Percentiles rank a stretch among this genome's conserved stretches.
Conservation (phyloP, 1,140 invertebrate species). For the Acyrthosiphon pisum region DNA sequence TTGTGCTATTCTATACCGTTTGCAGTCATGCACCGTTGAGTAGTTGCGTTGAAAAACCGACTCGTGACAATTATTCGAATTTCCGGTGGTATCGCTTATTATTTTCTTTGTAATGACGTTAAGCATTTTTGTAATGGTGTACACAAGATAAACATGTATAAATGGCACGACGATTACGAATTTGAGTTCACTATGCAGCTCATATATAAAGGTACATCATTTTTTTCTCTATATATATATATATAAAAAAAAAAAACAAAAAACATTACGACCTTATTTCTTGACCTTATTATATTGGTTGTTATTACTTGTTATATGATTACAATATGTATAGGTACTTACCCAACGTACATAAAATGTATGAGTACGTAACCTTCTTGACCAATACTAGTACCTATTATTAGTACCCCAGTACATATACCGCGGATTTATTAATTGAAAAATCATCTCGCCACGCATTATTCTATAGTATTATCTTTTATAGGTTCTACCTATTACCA, state of each 20-base stretch:
- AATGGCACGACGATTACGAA: neutral
- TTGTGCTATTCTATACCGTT: neutral
- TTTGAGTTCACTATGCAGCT: neutral
- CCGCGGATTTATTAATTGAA: neutral
- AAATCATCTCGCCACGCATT: neutral
- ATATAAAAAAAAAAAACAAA: neutral
- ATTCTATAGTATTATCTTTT: neutral
- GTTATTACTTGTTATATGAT: neutral
- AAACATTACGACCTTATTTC: neutral
- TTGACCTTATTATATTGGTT: slow-evolving; percentile 9
- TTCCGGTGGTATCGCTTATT: neutral
- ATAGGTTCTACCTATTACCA: neutral
- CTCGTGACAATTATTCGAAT: neutral
- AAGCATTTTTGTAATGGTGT: neutral
- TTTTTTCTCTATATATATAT: neutral
- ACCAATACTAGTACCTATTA: neutral
- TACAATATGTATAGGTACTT: neutral
- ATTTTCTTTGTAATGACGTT: neutral
- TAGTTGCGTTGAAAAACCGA: neutral
- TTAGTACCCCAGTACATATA: too few species aligned
- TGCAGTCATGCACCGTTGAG: neutral
- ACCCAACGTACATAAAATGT: neutral
- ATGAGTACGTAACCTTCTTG: neutral
- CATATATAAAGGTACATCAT: neutral
- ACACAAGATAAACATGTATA: neutral